Percentiles rank a stretch among this genome's conserved stretches.
Conservation (phyloP, 2,113 vertebrate genomes). For the Bos javanicus region DNA sequence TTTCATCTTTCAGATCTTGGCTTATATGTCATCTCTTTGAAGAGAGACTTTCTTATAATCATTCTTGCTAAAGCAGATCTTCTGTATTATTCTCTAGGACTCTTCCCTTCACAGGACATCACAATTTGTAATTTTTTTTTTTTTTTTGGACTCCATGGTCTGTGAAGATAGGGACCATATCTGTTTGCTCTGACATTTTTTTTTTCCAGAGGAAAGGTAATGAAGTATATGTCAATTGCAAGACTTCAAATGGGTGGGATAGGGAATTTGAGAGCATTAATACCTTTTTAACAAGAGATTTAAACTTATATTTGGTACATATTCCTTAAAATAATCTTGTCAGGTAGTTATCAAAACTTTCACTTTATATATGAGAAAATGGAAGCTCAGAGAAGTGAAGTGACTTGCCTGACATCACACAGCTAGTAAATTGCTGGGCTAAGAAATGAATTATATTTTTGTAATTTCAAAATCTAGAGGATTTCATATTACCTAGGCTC, state of each 20-base stretch:
- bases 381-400: background rate
- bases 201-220: background rate
- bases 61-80: background rate
- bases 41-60: conserved; percentile 10
- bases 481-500: background rate
- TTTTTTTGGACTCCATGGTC: background rate
- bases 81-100: background rate
- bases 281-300: background rate
- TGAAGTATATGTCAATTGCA: background rate
- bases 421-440: background rate
- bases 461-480: conserved; percentile 12
- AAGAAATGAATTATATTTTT: background rate
- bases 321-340: background rate
- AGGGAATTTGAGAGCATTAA: background rate
- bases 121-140: background rate
- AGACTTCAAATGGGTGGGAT: background rate
- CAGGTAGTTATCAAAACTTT: background rate
- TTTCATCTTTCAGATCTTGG: conserved; percentile 26
- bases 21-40: conserved; percentile 4
- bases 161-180: background rate
- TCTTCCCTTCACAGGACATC: background rate
- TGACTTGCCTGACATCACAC: background rate
- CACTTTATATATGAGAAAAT: background rate
- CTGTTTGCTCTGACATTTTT: background rate
- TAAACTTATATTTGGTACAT: background rate